phyloP scores from a whole-genome alignment of 2,797 vertebrate genomes.

The Echeneis naucrates region DNA sequence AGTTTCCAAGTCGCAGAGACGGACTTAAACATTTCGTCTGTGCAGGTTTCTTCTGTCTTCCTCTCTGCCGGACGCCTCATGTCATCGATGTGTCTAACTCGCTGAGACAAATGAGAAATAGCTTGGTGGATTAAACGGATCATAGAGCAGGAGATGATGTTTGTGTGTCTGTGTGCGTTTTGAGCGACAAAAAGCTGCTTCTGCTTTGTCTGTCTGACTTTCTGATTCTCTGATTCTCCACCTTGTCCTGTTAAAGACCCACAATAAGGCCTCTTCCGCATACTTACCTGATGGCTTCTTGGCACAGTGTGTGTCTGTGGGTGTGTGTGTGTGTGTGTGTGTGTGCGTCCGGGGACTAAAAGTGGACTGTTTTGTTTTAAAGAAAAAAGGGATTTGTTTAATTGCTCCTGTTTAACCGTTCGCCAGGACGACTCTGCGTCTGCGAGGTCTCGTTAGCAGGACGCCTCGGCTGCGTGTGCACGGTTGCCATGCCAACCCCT shows the following conservation, averaged over 20 bases:
- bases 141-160: constrained; percentile 30
- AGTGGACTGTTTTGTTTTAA: constrained; percentile 40
- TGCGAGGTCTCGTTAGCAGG: background rate
- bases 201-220: constrained; percentile 33
- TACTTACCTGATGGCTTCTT: constrained; percentile 64
- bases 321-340: constrained; percentile 29
- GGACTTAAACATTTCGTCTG: no score
- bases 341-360: constrained; percentile 39
- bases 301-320: constrained; percentile 33
- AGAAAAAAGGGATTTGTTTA: constrained; percentile 56
- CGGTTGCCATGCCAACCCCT: constrained; percentile 38
- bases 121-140: constrained; percentile 65
- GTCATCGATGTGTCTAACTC: constrained; percentile 29
- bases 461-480: constrained; percentile 36
- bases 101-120: constrained; percentile 62
- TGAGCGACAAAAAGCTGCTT: background rate
- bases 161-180: constrained; percentile 34
- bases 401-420: accelerated
- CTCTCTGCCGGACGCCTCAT: background rate
- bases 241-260: constrained; percentile 45
- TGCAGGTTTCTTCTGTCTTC: no score
- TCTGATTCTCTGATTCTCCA: constrained; percentile 28
- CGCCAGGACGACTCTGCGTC: background rate
- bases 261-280: constrained; percentile 42
- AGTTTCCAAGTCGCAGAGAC: no score